These are phyloP conservation scores for Falco peregrinus DNA, from an alignment of 2,797 vertebrate genomes.

Conservation along the genomic window DNA sequence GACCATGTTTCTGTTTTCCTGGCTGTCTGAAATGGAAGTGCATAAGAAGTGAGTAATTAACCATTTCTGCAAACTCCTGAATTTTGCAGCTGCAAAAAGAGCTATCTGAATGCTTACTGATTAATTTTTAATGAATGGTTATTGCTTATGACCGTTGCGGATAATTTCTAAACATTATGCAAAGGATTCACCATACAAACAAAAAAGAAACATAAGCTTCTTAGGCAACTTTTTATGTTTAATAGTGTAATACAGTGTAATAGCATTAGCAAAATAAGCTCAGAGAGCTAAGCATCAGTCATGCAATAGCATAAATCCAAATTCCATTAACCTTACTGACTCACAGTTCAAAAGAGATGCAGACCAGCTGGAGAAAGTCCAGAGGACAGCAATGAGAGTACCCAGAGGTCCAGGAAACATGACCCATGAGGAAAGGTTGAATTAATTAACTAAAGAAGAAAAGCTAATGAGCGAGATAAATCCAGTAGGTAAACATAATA, in stretches of 20 bases:
- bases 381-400: not conserved
- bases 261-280: not conserved
- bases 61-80: not conserved
- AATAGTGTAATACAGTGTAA: not conserved
- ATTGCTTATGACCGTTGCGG: not conserved
- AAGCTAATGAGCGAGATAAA: not conserved
- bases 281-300: not conserved
- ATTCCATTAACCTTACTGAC: slow-evolving; percentile 31
- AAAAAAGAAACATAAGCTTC: not conserved
- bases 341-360: not conserved
- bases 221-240: not conserved
- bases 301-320: not conserved
- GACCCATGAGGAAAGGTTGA: not conserved
- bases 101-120: not conserved
- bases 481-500: not conserved
- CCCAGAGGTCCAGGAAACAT: not conserved
- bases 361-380: not conserved
- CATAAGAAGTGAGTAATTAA: not conserved
- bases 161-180: not conserved
- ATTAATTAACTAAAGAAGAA: not conserved
- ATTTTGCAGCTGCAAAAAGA: not conserved
- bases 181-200: not conserved
- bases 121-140: not conserved
- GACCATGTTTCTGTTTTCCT: not conserved
- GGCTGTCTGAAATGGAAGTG: not conserved